Percentiles rank a stretch among this genome's conserved stretches.
Conservation (phyloP, 2,888 invertebrate species). For the Cryptus armator region DNA sequence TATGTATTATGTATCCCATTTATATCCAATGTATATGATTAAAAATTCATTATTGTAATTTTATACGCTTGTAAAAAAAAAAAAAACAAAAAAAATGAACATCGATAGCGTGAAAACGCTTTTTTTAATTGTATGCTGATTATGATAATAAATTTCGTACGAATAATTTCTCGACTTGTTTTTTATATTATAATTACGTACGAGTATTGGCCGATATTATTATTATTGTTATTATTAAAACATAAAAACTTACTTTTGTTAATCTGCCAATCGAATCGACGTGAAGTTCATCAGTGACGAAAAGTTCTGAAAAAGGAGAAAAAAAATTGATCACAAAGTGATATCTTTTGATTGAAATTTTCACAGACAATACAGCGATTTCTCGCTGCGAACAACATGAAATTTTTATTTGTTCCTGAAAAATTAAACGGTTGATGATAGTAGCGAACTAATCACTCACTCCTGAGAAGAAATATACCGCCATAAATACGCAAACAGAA, state of each 20-base stretch:
- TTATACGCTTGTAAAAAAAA: slow-evolving; percentile 33
- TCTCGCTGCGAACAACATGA: background rate
- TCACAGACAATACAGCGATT: background rate
- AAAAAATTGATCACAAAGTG: background rate
- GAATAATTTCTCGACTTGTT: slow-evolving; percentile 21
- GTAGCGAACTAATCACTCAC: too few species aligned
- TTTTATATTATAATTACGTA: background rate
- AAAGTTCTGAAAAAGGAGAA: background rate
- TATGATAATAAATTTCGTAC: slow-evolving; percentile 55
- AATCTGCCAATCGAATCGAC: background rate
- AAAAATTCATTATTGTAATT: slow-evolving; percentile 20
- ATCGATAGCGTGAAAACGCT: background rate
- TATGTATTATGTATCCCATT: background rate
- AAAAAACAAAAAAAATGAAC: background rate
- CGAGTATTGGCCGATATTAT: background rate
- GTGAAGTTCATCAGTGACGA: background rate
- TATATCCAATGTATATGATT: slow-evolving; percentile 28
- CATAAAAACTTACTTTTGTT: background rate
- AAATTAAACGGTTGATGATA: too few species aligned
- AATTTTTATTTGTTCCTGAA: too few species aligned
- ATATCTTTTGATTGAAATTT: too few species aligned
- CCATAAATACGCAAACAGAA: too few species aligned
- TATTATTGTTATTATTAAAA: background rate
- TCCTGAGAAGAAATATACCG: too few species aligned
- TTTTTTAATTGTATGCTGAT: slow-evolving; percentile 39